Conservation (phyloP, 2,113 vertebrate genomes). For the Passer domesticus region DNA sequence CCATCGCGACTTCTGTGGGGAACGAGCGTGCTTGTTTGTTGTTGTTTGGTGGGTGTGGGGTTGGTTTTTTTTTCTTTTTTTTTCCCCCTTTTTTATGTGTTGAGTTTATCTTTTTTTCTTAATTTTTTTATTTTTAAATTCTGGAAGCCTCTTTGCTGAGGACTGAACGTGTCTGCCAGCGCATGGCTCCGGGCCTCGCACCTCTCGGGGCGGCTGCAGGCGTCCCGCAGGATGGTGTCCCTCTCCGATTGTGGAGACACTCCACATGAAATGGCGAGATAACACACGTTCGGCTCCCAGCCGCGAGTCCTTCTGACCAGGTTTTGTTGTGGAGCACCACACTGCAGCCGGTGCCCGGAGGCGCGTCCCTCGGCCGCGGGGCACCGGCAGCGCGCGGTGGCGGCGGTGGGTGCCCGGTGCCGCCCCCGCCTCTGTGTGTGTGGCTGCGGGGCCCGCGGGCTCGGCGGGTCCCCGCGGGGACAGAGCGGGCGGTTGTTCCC, state of each 20-base stretch:
- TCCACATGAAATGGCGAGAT: background rate
- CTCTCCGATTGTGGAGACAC: background rate
- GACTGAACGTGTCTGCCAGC: background rate
- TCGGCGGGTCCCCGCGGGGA: background rate
- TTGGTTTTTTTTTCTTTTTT: rapidly evolving
- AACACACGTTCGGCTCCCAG: background rate
- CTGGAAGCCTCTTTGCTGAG: background rate
- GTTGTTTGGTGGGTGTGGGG: background rate
- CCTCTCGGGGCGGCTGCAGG: background rate
- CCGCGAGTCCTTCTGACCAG: background rate
- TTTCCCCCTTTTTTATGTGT: no score
- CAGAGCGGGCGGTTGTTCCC: background rate
- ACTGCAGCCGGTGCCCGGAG: background rate
- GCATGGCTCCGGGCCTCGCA: background rate
- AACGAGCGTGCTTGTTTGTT: background rate
- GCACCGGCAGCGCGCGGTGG: background rate
- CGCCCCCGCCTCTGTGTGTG: background rate
- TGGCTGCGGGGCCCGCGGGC: background rate
- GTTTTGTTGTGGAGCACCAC: background rate
- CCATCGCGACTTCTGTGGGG: background rate
- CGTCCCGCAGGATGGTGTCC: background rate
- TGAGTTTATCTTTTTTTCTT: background rate
- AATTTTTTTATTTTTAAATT: background rate
- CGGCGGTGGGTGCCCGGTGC: background rate
- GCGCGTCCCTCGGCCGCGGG: background rate